Percentiles rank a stretch among this genome's conserved stretches.
phyloP scores from a whole-genome alignment of 1,140 invertebrate species.

The Liolophura sinensis region DNA sequence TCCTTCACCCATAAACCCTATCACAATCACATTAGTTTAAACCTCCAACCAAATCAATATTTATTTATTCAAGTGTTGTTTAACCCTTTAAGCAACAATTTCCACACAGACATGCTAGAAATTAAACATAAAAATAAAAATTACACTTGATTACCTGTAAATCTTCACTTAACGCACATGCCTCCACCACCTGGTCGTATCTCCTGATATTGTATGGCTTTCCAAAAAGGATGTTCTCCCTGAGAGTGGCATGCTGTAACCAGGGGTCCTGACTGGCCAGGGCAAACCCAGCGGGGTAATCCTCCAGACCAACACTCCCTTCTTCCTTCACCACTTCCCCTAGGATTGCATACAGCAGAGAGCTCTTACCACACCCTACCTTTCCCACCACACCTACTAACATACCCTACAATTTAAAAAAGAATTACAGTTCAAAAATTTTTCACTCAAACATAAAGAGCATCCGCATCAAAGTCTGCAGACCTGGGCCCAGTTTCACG shows the following conservation, averaged over 20 bases:
- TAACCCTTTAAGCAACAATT: too few species aligned
- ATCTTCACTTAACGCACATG: slow-evolving; percentile 82
- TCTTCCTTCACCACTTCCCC: slow-evolving; percentile 50
- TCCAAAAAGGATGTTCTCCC: slow-evolving; percentile 93
- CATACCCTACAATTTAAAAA: slow-evolving; percentile 40
- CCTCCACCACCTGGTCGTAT: slow-evolving; percentile 75
- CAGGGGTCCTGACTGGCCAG: slow-evolving; percentile 88
- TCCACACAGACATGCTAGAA: not conserved
- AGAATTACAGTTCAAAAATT: not conserved
- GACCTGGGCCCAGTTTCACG: too few species aligned
- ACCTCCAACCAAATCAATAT: too few species aligned
- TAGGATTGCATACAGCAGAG: slow-evolving; percentile 45
- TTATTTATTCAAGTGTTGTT: too few species aligned
- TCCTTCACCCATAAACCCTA: too few species aligned
- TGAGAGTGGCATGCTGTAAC: slow-evolving; percentile 86
- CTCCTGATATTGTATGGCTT: slow-evolving; percentile 74
- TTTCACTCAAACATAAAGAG: not conserved
- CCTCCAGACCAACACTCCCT: slow-evolving; percentile 32
- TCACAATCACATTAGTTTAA: too few species aligned
- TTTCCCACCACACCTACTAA: slow-evolving; percentile 55
- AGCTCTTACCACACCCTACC: slow-evolving; percentile 58
- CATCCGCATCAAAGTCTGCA: too few species aligned
- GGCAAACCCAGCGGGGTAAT: slow-evolving; percentile 38
- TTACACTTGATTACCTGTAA: slow-evolving; percentile 58
- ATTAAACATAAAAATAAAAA: not conserved